These are phyloP conservation scores for Leptopterna dolabrata DNA, from an alignment of 2,888 invertebrate species.

Conservation along the genomic window DNA sequence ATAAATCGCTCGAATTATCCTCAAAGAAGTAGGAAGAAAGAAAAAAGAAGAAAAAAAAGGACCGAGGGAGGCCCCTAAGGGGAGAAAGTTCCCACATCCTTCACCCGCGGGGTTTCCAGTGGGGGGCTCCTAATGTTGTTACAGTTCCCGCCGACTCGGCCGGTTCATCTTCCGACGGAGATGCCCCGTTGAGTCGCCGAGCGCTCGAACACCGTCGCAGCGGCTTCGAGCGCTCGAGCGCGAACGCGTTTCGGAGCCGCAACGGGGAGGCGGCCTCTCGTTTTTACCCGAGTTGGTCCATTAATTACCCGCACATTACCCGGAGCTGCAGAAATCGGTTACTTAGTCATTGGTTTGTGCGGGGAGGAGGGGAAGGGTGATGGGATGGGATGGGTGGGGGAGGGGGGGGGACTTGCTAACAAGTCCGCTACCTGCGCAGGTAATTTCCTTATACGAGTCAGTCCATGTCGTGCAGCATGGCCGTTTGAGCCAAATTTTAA, in stretches of 20 bases:
- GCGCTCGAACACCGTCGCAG: not conserved
- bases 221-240: not conserved
- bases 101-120: conserved; percentile 30
- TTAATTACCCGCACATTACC: not conserved
- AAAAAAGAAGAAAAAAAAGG: not conserved
- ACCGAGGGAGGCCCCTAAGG: conserved; percentile 9
- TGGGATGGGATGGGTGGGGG: too few relatives aligned
- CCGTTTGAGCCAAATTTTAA: too few relatives aligned
- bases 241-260: not conserved
- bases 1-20: conserved; percentile 35
- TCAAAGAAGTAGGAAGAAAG: not conserved
- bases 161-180: conserved; percentile 1
- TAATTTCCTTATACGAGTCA: too few relatives aligned
- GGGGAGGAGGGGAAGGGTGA: too few relatives aligned
- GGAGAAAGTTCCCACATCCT: conserved; percentile 40
- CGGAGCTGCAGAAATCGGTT: too few relatives aligned
- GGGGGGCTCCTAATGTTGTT: conserved; percentile 14
- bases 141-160: conserved; percentile 18
- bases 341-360: too few relatives aligned
- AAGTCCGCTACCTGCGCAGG: too few relatives aligned
- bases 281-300: not conserved
- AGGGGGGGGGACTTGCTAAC: too few relatives aligned
- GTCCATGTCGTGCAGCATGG: too few relatives aligned
- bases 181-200: not conserved
- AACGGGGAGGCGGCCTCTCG: not conserved